phyloP scores from a whole-genome alignment of 2,888 invertebrate genomes.

The Theodoxus fluviatilis region DNA sequence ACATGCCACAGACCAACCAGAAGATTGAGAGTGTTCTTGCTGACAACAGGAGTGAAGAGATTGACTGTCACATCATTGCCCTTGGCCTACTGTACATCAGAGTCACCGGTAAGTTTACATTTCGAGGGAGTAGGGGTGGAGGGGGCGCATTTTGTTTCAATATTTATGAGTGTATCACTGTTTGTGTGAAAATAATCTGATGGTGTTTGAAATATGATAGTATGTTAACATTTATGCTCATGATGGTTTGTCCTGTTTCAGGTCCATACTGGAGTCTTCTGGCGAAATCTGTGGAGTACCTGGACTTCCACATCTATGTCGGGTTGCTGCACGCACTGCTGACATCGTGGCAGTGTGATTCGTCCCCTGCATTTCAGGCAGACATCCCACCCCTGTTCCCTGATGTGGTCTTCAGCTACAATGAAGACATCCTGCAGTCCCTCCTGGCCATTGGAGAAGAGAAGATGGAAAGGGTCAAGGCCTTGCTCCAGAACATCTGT shows the following conservation, averaged over 20 bases:
- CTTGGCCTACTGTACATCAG: conserved; percentile 18
- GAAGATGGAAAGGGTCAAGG: neutral
- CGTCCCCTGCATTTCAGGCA: neutral
- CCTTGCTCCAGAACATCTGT: neutral
- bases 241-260: neutral
- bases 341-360: neutral
- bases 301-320: conserved; percentile 20
- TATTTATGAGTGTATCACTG: too few relatives aligned
- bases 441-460: neutral
- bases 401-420: neutral
- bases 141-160: too few relatives aligned
- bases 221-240: neutral
- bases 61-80: conserved; percentile 17
- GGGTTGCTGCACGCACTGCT: neutral
- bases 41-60: neutral
- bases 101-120: conserved; percentile 9
- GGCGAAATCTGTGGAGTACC: neutral
- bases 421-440: conserved; percentile 13
- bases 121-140: too few relatives aligned
- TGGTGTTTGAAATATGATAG: neutral
- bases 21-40: neutral
- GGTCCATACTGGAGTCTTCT: conserved; percentile 25
- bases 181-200: too few relatives aligned
- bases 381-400: neutral
- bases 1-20: neutral